Base-by-base conservation (phyloP, 2,888 invertebrate genomes). In the Ariolimax columbianus region DNA sequence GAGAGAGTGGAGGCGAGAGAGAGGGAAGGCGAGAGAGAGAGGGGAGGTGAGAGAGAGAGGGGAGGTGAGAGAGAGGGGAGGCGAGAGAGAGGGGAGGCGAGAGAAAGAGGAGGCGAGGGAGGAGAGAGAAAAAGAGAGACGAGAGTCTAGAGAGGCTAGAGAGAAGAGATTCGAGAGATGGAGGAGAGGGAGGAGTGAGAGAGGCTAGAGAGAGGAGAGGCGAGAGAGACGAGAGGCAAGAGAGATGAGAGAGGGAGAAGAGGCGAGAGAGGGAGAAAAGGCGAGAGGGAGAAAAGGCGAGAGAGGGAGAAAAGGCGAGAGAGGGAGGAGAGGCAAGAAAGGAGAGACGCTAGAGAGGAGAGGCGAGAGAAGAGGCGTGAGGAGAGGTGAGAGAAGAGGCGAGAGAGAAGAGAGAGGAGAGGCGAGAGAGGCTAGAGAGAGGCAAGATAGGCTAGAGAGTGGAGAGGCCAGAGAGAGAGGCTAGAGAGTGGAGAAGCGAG, bases 21-120 rank as follows among this genome's bases (percentile, higher is more conserved):
- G 66, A 77, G 19, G 43, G n/a, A 63, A 26, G 33, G 40, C 7
- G 33, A 63, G 19, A 63, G 19, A 63, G 55, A 43, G 66, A 66
- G 66, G 66, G 40, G 38, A 2, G 63, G 38, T 63, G 75, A 63
- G 33, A 91, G 43, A 91, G 91, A 82, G 90, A 90, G 7, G 68
- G 19, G 36, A 19, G 14, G 14, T 2, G 36, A 36, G 36, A 26
- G 1, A 36, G 59, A 63, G n/a, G 23, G n/a, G 11, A 36, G 19
- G 36, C 9, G 36, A 3, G 73, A 1, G 26, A 43, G n/a, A 40
- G n/a, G 73, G 26, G 23, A 43, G 38, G 26, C 0, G 43, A 26
- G 38, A 43, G 73, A 19, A 36, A 26, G 26, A 36, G 73, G 43
- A 6, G 30, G 26, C 23, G 1, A 40, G 73, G 23, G n/a, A 73